Conservation (phyloP, 1,140 invertebrate genomes). For the Drosophila lacertosa region DNA sequence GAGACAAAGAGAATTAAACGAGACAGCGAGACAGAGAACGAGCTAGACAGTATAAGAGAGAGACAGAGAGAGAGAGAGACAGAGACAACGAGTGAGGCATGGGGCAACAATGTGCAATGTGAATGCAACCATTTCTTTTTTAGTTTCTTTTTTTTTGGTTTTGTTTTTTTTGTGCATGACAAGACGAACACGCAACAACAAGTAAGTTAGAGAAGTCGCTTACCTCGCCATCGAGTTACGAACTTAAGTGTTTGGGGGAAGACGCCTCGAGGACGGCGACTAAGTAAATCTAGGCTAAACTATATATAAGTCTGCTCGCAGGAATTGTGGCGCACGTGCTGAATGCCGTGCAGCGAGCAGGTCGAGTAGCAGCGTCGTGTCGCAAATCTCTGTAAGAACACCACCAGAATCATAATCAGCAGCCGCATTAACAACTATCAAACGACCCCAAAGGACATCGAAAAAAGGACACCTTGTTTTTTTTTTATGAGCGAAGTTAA, state of each 20-base stretch:
- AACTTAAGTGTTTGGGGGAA: slow-evolving; percentile 18
- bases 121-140: too few species aligned
- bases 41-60: too few species aligned
- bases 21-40: slow-evolving; percentile 37
- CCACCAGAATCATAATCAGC: slow-evolving; percentile 69
- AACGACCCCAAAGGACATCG: not conserved
- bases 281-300: slow-evolving; percentile 81
- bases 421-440: slow-evolving; percentile 17
- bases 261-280: slow-evolving; percentile 37
- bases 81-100: slow-evolving; percentile 22
- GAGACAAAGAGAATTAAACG: slow-evolving; percentile 25
- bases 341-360: slow-evolving; percentile 87
- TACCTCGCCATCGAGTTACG: slow-evolving; percentile 66
- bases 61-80: slow-evolving; percentile 13
- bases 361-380: slow-evolving; percentile 90
- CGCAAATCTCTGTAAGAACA: slow-evolving; percentile 88
- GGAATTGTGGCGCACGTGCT: slow-evolving; percentile 89
- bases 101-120: slow-evolving; percentile 38
- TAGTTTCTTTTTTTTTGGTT: too few species aligned
- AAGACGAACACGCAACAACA: slow-evolving; percentile 37
- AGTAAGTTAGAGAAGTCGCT: slow-evolving; percentile 52
- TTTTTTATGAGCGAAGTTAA: not conserved
- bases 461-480: too few species aligned
- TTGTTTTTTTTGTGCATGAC: slow-evolving; percentile 4
- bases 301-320: slow-evolving; percentile 92